phyloP scores from a whole-genome alignment of 2,888 invertebrate genomes.

The Lepidocyrtoides sp. region DNA sequence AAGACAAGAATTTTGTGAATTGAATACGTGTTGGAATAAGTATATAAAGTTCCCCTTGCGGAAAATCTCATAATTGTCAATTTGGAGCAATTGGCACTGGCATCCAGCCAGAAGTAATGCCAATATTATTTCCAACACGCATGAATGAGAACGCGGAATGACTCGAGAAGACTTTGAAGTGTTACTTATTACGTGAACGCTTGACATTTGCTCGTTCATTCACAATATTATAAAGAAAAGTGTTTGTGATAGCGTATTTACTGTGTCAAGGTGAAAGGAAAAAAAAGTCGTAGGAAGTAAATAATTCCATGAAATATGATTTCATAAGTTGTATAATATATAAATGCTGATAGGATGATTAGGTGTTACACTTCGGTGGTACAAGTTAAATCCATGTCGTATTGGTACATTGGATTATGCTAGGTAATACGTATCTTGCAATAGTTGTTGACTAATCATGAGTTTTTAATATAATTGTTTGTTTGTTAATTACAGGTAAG shows the following conservation, averaged over 20 bases:
- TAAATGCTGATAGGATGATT: no score
- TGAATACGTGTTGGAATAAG: neutral
- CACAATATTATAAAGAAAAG: neutral
- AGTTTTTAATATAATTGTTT: no score
- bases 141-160: neutral
- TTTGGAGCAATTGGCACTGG: slow-evolving; percentile 51
- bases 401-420: no score
- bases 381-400: no score
- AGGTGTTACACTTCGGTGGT: no score
- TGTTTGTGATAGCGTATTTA: neutral
- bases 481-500: no score
- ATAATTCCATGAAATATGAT: no score
- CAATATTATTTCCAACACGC: slow-evolving; percentile 45
- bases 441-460: no score
- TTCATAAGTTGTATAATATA: no score
- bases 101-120: slow-evolving; percentile 27
- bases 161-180: slow-evolving; percentile 11
- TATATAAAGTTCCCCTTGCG: neutral
- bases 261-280: slow-evolving; percentile 24
- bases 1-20: neutral
- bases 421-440: no score
- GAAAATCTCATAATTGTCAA: slow-evolving; percentile 63
- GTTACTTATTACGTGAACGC: neutral
- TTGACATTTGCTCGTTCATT: neutral
- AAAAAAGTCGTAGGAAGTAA: no score